Conservation (phyloP, 2,797 vertebrate genomes). For the Mycteria americana region DNA sequence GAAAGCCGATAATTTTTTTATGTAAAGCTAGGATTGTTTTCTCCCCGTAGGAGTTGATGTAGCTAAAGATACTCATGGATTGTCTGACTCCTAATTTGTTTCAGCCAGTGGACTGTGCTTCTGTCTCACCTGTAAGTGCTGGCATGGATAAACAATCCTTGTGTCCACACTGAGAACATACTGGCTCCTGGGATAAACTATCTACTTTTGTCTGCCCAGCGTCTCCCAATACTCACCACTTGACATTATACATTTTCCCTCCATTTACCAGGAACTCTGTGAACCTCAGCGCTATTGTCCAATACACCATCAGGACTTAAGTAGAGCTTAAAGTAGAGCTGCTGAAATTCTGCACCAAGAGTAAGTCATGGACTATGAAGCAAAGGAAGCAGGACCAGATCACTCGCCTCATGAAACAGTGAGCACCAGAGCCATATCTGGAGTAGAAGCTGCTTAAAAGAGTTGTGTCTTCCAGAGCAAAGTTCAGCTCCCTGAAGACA, state of each 20-base stretch:
- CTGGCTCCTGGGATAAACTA: not conserved
- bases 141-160: not conserved
- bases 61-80: not conserved
- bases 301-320: constrained; percentile 72
- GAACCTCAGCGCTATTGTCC: constrained; percentile 72
- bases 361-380: constrained; percentile 49
- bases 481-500: not conserved
- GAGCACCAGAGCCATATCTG: not conserved
- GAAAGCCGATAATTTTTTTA: not conserved
- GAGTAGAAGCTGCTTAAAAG: not conserved
- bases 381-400: constrained; percentile 50
- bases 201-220: not conserved
- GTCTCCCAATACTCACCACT: not conserved
- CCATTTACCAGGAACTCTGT: constrained; percentile 56
- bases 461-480: not conserved
- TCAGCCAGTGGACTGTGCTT: not conserved
- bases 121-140: not conserved
- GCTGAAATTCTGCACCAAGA: constrained; percentile 61
- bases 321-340: constrained; percentile 70
- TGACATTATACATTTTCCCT: not conserved
- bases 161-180: not conserved
- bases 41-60: not conserved
- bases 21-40: not conserved
- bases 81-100: not conserved
- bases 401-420: constrained; percentile 47